Evolutionary conservation across 2,888 invertebrate genomes (phyloP).

Genomic region (Cybosia mesomella): DNA sequence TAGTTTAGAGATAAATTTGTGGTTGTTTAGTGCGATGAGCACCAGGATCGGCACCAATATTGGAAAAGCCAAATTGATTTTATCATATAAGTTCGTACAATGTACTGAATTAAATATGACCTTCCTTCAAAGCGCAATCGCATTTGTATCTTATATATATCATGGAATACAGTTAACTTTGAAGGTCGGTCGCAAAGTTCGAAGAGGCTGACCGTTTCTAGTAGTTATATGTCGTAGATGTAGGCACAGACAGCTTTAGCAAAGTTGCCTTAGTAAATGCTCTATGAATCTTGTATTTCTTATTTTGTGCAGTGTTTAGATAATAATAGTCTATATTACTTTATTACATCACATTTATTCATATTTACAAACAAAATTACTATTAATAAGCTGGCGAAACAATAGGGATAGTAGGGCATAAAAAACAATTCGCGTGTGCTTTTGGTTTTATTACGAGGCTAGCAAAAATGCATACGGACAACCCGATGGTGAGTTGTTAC

Average conservation of each 20-base stretch:
- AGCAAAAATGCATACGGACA: too few relatives aligned
- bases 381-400: background rate
- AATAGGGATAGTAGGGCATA: background rate
- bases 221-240: conserved; percentile 36
- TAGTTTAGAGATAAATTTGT: background rate
- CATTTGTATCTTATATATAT: conserved; percentile 15
- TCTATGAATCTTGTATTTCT: conserved; percentile 48
- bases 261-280: conserved; percentile 58
- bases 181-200: conserved; percentile 38
- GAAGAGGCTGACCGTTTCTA: conserved; percentile 57
- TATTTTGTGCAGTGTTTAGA: conserved; percentile 39
- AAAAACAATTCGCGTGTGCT: background rate
- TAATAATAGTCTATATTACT: conserved; percentile 22
- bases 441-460: too few relatives aligned
- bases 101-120: conserved; percentile 29
- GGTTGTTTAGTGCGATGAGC: background rate
- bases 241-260: conserved; percentile 59
- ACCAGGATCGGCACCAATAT: conserved; percentile 17
- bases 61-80: conserved; percentile 22
- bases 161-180: conserved; percentile 24
- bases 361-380: conserved; percentile 4
- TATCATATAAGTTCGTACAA: conserved; percentile 31
- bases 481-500: too few relatives aligned
- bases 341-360: conserved; percentile 20
- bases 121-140: conserved; percentile 30